Conservation (phyloP, 2,113 vertebrate genomes). For the Catharus fuscescens region DNA sequence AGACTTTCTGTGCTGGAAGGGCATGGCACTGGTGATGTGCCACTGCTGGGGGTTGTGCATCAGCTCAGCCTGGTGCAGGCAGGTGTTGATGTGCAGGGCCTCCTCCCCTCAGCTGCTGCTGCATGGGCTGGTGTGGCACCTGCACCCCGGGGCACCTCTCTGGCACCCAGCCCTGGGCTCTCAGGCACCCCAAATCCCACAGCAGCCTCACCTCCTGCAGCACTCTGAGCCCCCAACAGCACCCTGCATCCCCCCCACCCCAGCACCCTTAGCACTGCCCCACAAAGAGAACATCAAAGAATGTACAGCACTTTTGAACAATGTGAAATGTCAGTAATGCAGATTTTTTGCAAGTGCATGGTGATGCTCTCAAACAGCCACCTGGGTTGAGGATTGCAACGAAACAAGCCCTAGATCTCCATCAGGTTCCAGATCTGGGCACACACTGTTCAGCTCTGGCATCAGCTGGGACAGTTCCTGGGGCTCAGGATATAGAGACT, state of each 20-base stretch:
- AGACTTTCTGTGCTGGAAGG: too few relatives aligned
- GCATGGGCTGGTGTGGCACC: neutral
- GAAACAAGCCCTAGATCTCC: neutral
- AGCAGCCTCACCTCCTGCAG: neutral
- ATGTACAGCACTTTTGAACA: neutral
- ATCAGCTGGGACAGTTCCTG: neutral
- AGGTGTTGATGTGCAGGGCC: neutral
- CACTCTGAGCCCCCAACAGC: neutral
- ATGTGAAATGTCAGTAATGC: neutral
- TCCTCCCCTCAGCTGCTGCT: neutral
- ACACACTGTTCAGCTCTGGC: neutral
- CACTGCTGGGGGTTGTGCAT: neutral
- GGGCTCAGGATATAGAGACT: neutral
- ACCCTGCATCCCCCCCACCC: neutral
- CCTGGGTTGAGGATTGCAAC: neutral
- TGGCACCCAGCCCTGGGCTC: neutral
- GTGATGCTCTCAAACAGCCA: neutral
- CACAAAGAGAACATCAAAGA: neutral
- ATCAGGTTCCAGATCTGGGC: neutral
- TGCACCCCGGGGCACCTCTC: neutral
- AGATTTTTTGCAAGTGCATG: neutral
- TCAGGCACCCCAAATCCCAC: neutral
- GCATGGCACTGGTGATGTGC: neutral
- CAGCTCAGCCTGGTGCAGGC: neutral
- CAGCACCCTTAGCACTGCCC: neutral